These are phyloP conservation scores for Himantopus leucocephalus DNA, from an alignment of 2,113 vertebrate species.

Conservation along the genomic window DNA sequence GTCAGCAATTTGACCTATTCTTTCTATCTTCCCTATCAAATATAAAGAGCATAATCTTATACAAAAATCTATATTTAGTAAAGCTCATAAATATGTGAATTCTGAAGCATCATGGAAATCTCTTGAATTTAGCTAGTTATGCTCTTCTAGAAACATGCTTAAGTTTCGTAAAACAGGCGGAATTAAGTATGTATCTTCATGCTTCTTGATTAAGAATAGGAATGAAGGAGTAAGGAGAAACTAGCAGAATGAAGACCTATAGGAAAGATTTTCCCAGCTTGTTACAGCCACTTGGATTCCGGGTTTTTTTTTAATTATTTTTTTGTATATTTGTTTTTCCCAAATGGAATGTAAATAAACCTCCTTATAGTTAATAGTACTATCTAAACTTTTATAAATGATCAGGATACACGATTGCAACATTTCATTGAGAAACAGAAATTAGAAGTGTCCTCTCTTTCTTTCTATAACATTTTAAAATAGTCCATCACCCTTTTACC, in stretches of 20 bases:
- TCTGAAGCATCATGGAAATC: background rate
- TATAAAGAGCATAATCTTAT: background rate
- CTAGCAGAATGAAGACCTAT: background rate
- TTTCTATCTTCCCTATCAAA: background rate
- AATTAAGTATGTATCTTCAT: background rate
- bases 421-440: background rate
- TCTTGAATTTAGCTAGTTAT: background rate
- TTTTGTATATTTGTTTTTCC: background rate
- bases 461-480: background rate
- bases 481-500: background rate
- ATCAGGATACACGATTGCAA: background rate
- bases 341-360: background rate
- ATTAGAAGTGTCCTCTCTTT: background rate
- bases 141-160: background rate
- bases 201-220: background rate
- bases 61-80: background rate
- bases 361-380: background rate
- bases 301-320: background rate
- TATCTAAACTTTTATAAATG: background rate
- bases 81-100: background rate
- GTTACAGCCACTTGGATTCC: background rate
- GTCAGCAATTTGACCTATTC: background rate
- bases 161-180: background rate
- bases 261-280: background rate
- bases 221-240: background rate